Conservation (phyloP, 2,113 vertebrate species). For the Maccullochella peelii region DNA sequence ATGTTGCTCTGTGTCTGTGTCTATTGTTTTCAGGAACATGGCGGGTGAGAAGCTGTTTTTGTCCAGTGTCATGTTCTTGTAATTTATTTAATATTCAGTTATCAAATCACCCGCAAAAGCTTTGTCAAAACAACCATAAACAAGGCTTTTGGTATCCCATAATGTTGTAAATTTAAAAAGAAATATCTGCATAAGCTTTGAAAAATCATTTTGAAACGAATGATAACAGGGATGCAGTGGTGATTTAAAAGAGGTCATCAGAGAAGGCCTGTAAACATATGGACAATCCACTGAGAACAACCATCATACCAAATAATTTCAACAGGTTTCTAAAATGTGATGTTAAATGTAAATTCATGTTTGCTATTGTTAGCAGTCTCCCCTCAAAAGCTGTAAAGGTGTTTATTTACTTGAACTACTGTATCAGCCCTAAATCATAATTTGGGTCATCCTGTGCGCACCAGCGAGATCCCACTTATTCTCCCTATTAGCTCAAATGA, state of each 20-base stretch:
- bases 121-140: too few relatives aligned
- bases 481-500: conserved; percentile 3
- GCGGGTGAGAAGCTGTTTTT: too few relatives aligned
- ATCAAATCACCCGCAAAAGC: too few relatives aligned
- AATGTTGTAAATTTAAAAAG: neutral
- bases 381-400: neutral
- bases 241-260: neutral
- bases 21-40: too few relatives aligned
- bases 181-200: neutral
- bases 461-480: neutral
- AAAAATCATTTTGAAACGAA: neutral
- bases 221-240: neutral
- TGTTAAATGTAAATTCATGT: neutral
- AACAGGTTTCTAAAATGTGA: neutral
- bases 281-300: neutral
- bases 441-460: neutral
- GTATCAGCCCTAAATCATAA: neutral
- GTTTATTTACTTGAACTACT: neutral
- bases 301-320: neutral
- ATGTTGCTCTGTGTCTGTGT: too few relatives aligned
- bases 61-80: too few relatives aligned
- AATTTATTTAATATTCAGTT: too few relatives aligned
- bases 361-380: neutral
- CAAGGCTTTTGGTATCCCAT: neutral
- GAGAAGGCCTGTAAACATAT: neutral